phyloP scores from a whole-genome alignment of 2,888 invertebrate genomes.

The Eulithis testata region DNA sequence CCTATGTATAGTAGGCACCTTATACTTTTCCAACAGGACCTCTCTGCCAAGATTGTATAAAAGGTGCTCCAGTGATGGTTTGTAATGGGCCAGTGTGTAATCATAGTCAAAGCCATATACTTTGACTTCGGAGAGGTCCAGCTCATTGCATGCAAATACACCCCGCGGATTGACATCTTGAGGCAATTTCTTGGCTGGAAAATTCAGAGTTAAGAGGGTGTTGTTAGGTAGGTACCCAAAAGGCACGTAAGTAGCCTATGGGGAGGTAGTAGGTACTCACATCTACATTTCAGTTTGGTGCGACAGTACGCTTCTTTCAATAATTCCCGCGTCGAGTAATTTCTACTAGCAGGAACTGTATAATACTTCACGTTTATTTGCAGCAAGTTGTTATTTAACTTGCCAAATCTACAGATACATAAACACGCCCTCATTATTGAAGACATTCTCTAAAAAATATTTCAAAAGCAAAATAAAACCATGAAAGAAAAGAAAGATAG shows the following conservation, averaged over 20 bases:
- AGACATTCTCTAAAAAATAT: constrained; percentile 46
- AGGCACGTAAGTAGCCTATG: no score
- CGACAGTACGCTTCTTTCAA: constrained; percentile 86
- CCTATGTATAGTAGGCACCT: constrained; percentile 84
- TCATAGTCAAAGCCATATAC: constrained; percentile 99
- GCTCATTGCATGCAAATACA: constrained; percentile 98
- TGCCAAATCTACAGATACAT: constrained; percentile 53
- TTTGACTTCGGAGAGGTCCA: constrained; percentile 94
- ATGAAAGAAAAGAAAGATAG: constrained; percentile 30
- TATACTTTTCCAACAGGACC: constrained; percentile 93
- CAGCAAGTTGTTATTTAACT: constrained; percentile 55
- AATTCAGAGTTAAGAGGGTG: constrained; percentile 43
- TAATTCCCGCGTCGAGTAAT: constrained; percentile 72
- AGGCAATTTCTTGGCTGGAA: constrained; percentile 92
- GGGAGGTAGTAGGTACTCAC: constrained; percentile 80
- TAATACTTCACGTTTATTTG: constrained; percentile 47
- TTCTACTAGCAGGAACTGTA: constrained; percentile 43
- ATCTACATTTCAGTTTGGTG: constrained; percentile 88
- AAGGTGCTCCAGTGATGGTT: constrained; percentile 93
- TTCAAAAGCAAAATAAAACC: constrained; percentile 29
- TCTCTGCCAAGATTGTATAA: constrained; percentile 96
- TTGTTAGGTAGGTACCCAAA: no score
- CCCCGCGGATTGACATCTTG: constrained; percentile 93
- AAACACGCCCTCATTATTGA: constrained; percentile 53
- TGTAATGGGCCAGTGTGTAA: constrained; percentile 98